phyloP scores from a whole-genome alignment of 2,888 invertebrate genomes.

The Pycnomerus fuliginosus region DNA sequence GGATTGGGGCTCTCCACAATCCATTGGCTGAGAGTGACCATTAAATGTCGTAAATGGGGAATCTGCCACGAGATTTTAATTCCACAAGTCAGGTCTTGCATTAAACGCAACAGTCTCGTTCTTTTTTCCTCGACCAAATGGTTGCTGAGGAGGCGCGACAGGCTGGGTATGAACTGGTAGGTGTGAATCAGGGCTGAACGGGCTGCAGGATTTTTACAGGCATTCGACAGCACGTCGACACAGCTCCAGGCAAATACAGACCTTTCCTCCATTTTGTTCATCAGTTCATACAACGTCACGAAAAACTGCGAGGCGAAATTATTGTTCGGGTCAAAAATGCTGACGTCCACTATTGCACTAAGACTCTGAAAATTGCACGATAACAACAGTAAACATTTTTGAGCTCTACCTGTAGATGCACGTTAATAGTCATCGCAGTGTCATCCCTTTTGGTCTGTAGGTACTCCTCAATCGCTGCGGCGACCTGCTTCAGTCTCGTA shows the following conservation, averaged over 20 bases:
- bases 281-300: slow-evolving; percentile 64
- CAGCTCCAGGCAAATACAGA: slow-evolving; percentile 66
- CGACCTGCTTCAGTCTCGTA: slow-evolving; percentile 15
- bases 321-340: slow-evolving; percentile 66
- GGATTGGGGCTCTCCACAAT: slow-evolving; percentile 59
- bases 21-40: slow-evolving; percentile 68
- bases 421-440: slow-evolving; percentile 12
- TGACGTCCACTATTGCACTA: slow-evolving; percentile 63
- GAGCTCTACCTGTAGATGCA: slow-evolving; percentile 13
- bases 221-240: slow-evolving; percentile 64
- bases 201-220: slow-evolving; percentile 63
- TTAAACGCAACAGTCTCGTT: slow-evolving; percentile 61
- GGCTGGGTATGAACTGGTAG: slow-evolving; percentile 68
- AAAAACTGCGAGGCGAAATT: slow-evolving; percentile 67
- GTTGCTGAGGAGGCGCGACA: slow-evolving; percentile 62
- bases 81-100: slow-evolving; percentile 77
- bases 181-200: slow-evolving; percentile 66
- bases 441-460: slow-evolving; percentile 13
- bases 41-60: slow-evolving; percentile 67
- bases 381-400: neutral
- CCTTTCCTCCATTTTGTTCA: slow-evolving; percentile 59
- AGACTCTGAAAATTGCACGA: slow-evolving; percentile 35
- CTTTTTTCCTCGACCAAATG: slow-evolving; percentile 64
- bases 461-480: slow-evolving; percentile 11
- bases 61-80: slow-evolving; percentile 80